Base-by-base conservation (phyloP, 92 coral and sea anemone species). In the Zoanthus solanderi region DNA sequence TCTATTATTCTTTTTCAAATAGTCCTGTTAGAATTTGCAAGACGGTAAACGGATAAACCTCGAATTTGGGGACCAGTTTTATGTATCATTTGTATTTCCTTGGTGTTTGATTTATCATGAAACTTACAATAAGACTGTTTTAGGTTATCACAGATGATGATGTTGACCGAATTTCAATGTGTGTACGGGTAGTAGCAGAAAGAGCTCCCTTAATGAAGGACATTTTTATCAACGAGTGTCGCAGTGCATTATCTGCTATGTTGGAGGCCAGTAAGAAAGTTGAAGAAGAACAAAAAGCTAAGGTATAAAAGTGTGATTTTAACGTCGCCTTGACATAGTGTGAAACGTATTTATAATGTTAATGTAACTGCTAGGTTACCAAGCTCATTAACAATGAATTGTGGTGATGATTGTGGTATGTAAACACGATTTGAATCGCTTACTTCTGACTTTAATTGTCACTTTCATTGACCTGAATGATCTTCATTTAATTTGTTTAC, bases 111-210 rank as follows among this genome's bases (percentile, higher is more conserved):
- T 67, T 8, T 10, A 69, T 10, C 17, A n/a, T 63, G 28, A 63
- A 17, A 0, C 30, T 63, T 0, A 63, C 6, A 63, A 63, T 58
- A 63, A 17, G 0, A n/a, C 17, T 67, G 31, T n/a, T 71, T 78
- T 54, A 97, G 99, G 89, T 93, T 23, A 97, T 97, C 87, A 97
- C 98, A 1, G 99, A 97, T 89, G 99, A 97, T 84, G 99, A 97
- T 67, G 99, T 97, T 10, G 99, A 97, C 78, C 98, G 99, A 50
- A 95, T 97, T 75, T 93, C 99, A n/a, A 78, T 97, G 93, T 97
- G 99, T 78, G 89, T 97, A 76, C 96, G 99, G 29, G 99, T 94
- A 10, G 95, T 97, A 32, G 99, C 98, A 1, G 98, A 95, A 87
- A 98, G 99, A 53, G 93, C 95, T 0, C 95, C 98, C 1, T 90